Percentiles rank a stretch among this genome's conserved stretches.
Evolutionary conservation across 2,888 invertebrate species (phyloP).

Genomic region (Trichacis sp.): DNA sequence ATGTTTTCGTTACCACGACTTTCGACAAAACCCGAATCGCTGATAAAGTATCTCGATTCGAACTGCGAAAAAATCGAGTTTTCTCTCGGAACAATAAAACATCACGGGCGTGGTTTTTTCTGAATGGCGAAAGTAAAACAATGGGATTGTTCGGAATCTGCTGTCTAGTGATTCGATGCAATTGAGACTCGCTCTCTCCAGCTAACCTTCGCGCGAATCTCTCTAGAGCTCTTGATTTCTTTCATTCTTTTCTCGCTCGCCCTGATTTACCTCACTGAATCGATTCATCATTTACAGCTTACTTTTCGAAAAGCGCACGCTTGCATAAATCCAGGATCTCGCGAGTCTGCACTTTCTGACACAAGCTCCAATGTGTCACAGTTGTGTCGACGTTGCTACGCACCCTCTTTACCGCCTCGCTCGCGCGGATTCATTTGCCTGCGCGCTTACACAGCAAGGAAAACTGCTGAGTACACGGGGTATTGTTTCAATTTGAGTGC

Average conservation of each 20-base stretch:
- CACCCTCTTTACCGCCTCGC: constrained; percentile 23
- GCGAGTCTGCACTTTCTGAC: constrained; percentile 26
- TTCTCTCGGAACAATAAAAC: constrained; percentile 30
- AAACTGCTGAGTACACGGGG: constrained; percentile 48
- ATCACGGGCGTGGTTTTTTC: constrained; percentile 26
- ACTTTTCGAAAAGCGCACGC: constrained; percentile 31
- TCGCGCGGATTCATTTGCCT: constrained; percentile 6
- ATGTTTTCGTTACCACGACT: too few relatives aligned
- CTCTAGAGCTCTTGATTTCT: constrained; percentile 39
- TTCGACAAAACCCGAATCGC: too few relatives aligned
- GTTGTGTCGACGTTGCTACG: constrained; percentile 26
- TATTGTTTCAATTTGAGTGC: constrained; percentile 57
- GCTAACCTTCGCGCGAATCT: constrained; percentile 28
- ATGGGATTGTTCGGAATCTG: constrained; percentile 33
- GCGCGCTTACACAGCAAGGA: constrained; percentile 25
- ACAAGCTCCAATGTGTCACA: constrained; percentile 25
- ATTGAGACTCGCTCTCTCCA: constrained; percentile 21
- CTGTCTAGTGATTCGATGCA: constrained; percentile 30
- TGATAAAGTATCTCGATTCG: too few relatives aligned
- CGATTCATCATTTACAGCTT: constrained; percentile 39
- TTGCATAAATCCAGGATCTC: constrained; percentile 19
- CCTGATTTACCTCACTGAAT: constrained; percentile 34
- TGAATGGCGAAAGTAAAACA: constrained; percentile 33
- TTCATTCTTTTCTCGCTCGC: constrained; percentile 35
- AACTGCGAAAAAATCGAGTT: too few relatives aligned